Percentiles rank a stretch among this genome's conserved stretches.
Evolutionary conservation across 2,113 vertebrate species (phyloP).

Genomic region (Sphyrna mokarran): DNA sequence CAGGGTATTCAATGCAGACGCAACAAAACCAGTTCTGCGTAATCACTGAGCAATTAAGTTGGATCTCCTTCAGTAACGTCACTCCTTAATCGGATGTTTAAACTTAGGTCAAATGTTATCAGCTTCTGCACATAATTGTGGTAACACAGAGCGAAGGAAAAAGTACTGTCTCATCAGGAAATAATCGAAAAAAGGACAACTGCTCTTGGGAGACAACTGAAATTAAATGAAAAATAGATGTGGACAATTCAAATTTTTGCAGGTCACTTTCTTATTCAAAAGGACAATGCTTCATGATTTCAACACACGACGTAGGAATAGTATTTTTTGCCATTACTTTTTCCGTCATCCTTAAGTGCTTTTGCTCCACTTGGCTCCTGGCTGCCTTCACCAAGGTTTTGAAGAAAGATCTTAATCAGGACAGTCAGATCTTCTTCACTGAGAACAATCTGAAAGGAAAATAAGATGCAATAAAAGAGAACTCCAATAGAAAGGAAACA

Average conservation of each 20-base stretch:
- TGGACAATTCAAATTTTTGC: not conserved
- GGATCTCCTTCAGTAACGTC: not conserved
- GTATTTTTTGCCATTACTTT: constrained; percentile 44
- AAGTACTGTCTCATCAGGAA: not conserved
- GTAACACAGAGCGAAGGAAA: not conserved
- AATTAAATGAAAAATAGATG: not conserved
- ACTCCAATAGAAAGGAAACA: not conserved
- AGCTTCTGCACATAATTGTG: not conserved
- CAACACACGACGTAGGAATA: not conserved
- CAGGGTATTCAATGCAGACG: not conserved
- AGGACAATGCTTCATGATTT: not conserved
- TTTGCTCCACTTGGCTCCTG: constrained; percentile 47
- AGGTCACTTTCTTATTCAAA: not conserved
- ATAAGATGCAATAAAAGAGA: not conserved
- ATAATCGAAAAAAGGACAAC: not conserved
- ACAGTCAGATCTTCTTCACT: constrained; percentile 80
- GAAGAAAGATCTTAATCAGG: constrained; percentile 73
- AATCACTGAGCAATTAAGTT: not conserved
- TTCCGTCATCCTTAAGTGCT: constrained; percentile 39
- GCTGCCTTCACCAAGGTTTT: constrained; percentile 80
- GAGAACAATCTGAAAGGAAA: constrained; percentile 64
- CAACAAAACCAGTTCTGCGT: not conserved
- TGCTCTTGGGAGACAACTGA: not conserved
- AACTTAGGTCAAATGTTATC: not conserved
- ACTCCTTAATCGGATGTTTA: not conserved